Evolutionary conservation across 2,113 vertebrate genomes (phyloP), one percentile per base, ranked within the genome.

Genomic region (Amphiprion ocellaris): DNA sequence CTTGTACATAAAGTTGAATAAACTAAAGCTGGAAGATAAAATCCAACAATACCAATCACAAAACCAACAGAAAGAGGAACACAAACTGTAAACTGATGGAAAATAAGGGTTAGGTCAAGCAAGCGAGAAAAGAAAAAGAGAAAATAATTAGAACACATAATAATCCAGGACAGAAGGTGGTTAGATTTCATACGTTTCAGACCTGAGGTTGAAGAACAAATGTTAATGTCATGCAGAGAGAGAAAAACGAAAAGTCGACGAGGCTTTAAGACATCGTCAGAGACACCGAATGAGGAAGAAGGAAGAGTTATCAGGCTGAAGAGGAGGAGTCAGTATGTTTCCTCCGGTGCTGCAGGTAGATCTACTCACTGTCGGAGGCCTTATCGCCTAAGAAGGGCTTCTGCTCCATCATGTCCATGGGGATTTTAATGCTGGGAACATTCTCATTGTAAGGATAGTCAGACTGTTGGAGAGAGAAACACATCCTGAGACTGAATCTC

Each of bases 331-430:
- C 26, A 0, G 68, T 0, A 1, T 17, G n/a, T 33, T 10, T 58
- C 69, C 74, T 90, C 92, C 87, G 82, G 88, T 82, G 64, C 47
- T 87, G 66, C 64, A 81, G 92, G 89, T 26, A 1, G 52, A 30
- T 95, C 92, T 98, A 99, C 98, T 99, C 97, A 99, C 98, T 96
- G 95, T 98, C 97, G 0, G 95, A 94, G 93, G 96, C 91, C 95
- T 97, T 97, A 95, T 97, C 97, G 89, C 96, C 96, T 96, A 99
- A 96, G 96, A 99, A 99, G 91, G 97, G 97, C 75, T 99, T 96
- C 87, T 99, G 96, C 93, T 99, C 98, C 97, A 99, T 97, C 94
- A 98, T 97, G 95, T 99, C 98, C 98, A 99, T 97, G 92, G 98
- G 97, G 73, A 99, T 99, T 97, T 99, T 99, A 96, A 99, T 98